Percentiles rank a stretch among this genome's conserved stretches.
Conservation (phyloP, 2,888 invertebrate genomes). For the Volucella zonaria region DNA sequence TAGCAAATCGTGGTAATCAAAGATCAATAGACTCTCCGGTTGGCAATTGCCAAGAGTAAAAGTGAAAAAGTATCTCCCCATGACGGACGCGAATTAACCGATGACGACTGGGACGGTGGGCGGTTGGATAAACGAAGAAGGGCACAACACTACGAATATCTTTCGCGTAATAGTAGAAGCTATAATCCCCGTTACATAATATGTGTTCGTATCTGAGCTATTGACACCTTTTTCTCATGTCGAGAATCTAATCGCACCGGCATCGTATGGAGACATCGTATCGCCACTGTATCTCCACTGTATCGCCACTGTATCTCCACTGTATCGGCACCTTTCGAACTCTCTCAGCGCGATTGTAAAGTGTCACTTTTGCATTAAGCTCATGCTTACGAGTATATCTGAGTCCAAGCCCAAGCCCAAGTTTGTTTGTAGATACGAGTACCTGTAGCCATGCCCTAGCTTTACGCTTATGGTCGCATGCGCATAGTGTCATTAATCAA, state of each 20-base stretch:
- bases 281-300: too few relatives aligned
- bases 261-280: too few relatives aligned
- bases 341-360: conserved; percentile 1
- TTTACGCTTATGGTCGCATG: neutral
- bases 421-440: too few relatives aligned
- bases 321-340: conserved; percentile 24
- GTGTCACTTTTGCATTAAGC: conserved; percentile 50
- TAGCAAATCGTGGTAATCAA: conserved; percentile 50
- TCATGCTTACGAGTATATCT: neutral
- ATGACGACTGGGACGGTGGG: conserved; percentile 24
- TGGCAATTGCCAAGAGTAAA: conserved; percentile 41
- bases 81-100: conserved; percentile 22
- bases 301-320: too few relatives aligned
- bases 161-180: conserved; percentile 59
- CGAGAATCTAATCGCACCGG: conserved; percentile 39
- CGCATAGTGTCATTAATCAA: conserved; percentile 55
- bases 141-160: conserved; percentile 39
- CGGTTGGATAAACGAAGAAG: conserved; percentile 54
- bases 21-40: conserved; percentile 59
- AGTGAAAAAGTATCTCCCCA: conserved; percentile 62
- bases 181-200: conserved; percentile 60
- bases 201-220: conserved; percentile 29
- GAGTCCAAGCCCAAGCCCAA: too few relatives aligned
- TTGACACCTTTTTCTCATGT: conserved; percentile 57
- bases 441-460: too few relatives aligned